Evolutionary conservation across 2,888 invertebrate genomes (phyloP), one percentile per base, ranked within the genome.

Genomic region (Rugalucina vietnamica): DNA sequence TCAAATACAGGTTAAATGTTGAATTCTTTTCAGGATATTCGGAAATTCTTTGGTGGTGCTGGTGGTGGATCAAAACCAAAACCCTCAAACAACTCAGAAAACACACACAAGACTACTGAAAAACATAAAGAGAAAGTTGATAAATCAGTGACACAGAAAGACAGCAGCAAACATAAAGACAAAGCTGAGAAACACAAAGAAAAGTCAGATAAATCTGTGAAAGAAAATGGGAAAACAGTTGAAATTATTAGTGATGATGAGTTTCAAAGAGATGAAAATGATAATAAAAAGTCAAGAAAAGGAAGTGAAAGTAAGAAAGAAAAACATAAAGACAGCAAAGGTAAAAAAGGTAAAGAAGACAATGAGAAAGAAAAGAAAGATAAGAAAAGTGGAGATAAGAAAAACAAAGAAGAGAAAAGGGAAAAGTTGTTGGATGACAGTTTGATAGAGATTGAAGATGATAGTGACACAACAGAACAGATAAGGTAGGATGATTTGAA

Each of bases 361-460:
- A 69, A 34, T 65, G 36, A 69, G 18, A 21, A 70, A 14, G 73
- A 65, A 69, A 29, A 18, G 32, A 78, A 70, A 73, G 29, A 78
- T n/a, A 65, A 36, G 27, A 57, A 34, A 24, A 74, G 70, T 37
- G 60, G n/a, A n/a, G n/a, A n/a, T n/a, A n/a, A 60, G n/a, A 75
- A 70, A 24, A 54, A 75, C 18, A 29, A 36, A 29, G 39, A 24
- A 1, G 57, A 27, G 24, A 71, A 73, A 14, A 60, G 18, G 54
- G 27, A 57, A n/a, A 57, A 57, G 29, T 27, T 32, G 36, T 54
- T 71, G 0, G 50, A 21, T 70, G 84, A 84, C 24, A 81, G 78
- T 36, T 70, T 84, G 18, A 81, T 84, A 32, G 72, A 65, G 32
- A 81, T 84, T 37, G 84, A 84, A 43, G 84, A 84, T 1, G 81